Percentiles rank a stretch among this genome's conserved stretches.
phyloP scores from a whole-genome alignment of 2,888 invertebrate species.

The Nomada goodeniana region DNA sequence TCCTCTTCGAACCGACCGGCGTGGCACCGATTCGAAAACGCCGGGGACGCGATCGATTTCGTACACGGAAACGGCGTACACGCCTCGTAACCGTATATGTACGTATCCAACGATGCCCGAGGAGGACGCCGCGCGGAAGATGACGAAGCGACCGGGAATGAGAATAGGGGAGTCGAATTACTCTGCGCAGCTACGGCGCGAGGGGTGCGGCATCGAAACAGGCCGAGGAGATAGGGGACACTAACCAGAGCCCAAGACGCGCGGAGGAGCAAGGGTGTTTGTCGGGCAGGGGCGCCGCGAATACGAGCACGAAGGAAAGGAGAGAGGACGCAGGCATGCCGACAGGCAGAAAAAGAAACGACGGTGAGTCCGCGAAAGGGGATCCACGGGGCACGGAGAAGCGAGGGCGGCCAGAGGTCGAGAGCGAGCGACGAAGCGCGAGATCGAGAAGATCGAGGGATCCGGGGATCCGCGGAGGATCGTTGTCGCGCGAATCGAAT shows the following conservation, averaged over 20 bases:
- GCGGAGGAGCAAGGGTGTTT: too few species aligned
- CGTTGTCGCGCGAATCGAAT: too few species aligned
- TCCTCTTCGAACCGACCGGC: too few species aligned
- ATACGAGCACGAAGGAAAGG: not conserved
- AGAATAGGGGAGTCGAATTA: constrained; percentile 50
- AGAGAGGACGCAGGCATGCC: not conserved
- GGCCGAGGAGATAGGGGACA: not conserved
- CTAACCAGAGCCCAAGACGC: too few species aligned
- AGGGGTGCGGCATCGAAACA: not conserved
- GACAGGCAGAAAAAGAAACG: too few species aligned
- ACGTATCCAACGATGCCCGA: constrained; percentile 24
- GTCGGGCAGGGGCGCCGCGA: not conserved
- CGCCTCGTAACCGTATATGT: constrained; percentile 27
- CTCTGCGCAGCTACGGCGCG: not conserved
- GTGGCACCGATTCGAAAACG: not conserved
- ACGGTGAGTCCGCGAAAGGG: too few species aligned
- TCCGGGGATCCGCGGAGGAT: not conserved
- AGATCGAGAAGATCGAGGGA: too few species aligned
- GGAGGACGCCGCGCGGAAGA: constrained; percentile 10
- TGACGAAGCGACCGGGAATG: constrained; percentile 46
- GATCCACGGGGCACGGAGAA: too few species aligned
- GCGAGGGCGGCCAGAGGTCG: not conserved
- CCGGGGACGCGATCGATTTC: not conserved
- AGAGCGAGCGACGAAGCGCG: not conserved
- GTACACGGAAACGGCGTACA: constrained; percentile 9